These are phyloP conservation scores for Galeruca laticollis DNA, from an alignment of 2,888 invertebrate species.

Conservation along the genomic window DNA sequence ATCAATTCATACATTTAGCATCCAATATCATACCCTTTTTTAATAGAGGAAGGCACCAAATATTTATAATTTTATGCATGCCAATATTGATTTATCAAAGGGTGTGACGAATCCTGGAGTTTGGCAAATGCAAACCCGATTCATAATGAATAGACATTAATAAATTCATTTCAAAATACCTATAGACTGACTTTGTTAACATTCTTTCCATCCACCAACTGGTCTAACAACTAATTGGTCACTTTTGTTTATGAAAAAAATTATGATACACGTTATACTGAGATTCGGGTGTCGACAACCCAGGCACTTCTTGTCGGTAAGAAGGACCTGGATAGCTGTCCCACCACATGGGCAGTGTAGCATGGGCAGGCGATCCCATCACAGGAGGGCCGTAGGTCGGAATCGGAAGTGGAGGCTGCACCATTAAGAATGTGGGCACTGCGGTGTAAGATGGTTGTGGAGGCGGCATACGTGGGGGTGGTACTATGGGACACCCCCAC, in stretches of 20 bases:
- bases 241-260: slow-evolving; percentile 64
- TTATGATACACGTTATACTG: slow-evolving; percentile 57
- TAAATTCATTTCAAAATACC: background rate
- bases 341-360: slow-evolving; percentile 61
- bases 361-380: slow-evolving; percentile 47
- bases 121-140: background rate
- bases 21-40: background rate
- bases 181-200: background rate
- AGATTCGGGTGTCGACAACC: slow-evolving; percentile 53
- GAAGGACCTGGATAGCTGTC: slow-evolving; percentile 60
- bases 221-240: slow-evolving; percentile 52
- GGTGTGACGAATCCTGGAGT: background rate
- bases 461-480: slow-evolving; percentile 55
- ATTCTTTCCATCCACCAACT: slow-evolving; percentile 2
- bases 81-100: background rate
- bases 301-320: slow-evolving; percentile 60
- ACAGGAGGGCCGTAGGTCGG: slow-evolving; percentile 48
- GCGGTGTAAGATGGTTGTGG: slow-evolving; percentile 22
- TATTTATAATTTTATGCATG: background rate
- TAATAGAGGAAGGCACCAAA: background rate
- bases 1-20: background rate
- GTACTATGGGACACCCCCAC: slow-evolving; percentile 68
- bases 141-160: background rate
- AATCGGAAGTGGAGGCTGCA: slow-evolving; percentile 61
- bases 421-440: slow-evolving; percentile 59